Conservation (phyloP, 1,140 invertebrate species). For the Aplysia californica region DNA sequence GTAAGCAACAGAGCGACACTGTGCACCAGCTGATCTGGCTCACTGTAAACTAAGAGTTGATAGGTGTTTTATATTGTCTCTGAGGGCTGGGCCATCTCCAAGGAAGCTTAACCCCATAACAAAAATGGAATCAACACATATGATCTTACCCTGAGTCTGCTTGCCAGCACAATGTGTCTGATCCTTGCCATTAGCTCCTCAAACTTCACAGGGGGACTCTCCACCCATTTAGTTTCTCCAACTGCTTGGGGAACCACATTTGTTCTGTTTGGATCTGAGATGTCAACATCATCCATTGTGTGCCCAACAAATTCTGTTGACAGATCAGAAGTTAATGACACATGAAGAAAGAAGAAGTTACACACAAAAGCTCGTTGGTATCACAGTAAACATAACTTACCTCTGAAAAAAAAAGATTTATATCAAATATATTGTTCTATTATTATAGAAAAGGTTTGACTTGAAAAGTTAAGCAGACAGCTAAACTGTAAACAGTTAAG, state of each 20-base stretch:
- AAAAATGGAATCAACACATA: no score
- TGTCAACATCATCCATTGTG: constrained; percentile 59
- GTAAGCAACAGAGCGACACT: no score
- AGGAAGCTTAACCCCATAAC: no score
- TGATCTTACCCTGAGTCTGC: constrained; percentile 61
- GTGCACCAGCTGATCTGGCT: no score
- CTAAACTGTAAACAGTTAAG: no score
- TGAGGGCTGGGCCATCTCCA: no score
- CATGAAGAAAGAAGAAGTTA: no score
- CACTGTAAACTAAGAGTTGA: no score
- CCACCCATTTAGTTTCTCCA: constrained; percentile 35
- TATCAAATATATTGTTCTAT: neutral
- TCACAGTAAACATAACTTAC: no score
- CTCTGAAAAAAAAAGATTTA: neutral
- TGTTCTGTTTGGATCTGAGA: constrained; percentile 43
- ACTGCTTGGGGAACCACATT: constrained; percentile 30
- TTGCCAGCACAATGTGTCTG: constrained; percentile 62
- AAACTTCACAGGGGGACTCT: constrained; percentile 52
- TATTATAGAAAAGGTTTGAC: neutral
- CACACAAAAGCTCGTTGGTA: no score
- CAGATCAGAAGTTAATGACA: no score
- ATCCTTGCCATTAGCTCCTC: constrained; percentile 66
- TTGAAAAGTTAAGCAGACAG: neutral
- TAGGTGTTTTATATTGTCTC: no score
- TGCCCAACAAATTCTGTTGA: constrained; percentile 66